Evolutionary conservation across 2,113 vertebrate genomes (phyloP), one percentile per base, ranked within the genome.

Genomic region (Pholis gunnellus): DNA sequence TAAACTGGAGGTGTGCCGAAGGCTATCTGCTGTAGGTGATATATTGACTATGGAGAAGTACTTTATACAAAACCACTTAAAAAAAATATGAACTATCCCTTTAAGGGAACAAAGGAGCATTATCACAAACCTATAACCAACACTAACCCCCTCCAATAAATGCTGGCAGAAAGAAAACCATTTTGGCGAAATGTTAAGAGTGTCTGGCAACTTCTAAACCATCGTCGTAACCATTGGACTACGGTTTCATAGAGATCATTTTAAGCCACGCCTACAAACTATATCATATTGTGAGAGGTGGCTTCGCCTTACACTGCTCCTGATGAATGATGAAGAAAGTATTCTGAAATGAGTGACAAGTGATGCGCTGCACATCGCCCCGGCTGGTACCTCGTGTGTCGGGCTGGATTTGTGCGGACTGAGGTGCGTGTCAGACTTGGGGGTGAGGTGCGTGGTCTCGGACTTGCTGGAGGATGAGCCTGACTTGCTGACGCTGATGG

Each of bases 331-430:
- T 25, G 54, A 46, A 46, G 46, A 25, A 22, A 46, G 4, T 4
- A 40, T 52, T 67, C 60, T 72, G 18, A 54, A 15, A 52, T 50
- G 18, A 44, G 36, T 27, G 25, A 56, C 3, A 29, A 13, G 17
- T 25, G 31, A 14, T 65, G 31, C 11, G 27, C 14, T 59, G n/a
- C 48, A 25, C 54, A 27, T 56, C 5, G n/a, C n/a, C 10, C 8
- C 1, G 54, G 46, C 18, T 25, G 9, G 31, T 91, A 99, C 98
- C 96, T 99, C 98, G 0, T 97, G 97, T 1, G 97, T 97, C 0
- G 97, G 96, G 83, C 97, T 99, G 6, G 96, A 97, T 87, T 97
- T 99, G 77, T 96, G 96, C n/a, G 97, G 97, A 85, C 97, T 97
- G 76, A 96, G 91, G 76, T 96, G 81, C 31, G 96, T 96, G 87